Evolutionary conservation across 2,797 vertebrate genomes (phyloP).

Genomic region (Alauda arvensis): DNA sequence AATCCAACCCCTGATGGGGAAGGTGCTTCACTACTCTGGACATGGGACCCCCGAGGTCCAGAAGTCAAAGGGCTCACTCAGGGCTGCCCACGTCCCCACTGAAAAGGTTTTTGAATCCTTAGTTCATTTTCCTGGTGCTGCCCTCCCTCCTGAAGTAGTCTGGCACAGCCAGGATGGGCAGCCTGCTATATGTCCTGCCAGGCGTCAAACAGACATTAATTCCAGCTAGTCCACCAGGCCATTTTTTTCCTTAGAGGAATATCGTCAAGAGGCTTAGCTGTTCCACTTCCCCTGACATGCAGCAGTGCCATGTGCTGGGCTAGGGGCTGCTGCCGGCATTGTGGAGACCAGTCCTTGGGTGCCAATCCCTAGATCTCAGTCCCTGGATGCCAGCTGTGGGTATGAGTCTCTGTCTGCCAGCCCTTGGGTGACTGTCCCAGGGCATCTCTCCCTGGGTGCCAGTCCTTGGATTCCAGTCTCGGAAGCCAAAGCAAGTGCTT

Average conservation of each 20-base stretch:
- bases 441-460: background rate
- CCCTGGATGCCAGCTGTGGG: background rate
- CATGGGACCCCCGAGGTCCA: too few species aligned
- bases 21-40: background rate
- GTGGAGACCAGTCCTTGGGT: background rate
- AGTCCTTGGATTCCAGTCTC: background rate
- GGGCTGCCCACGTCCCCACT: accelerated
- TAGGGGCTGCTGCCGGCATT: background rate
- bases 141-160: background rate
- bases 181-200: background rate
- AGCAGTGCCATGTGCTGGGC: background rate
- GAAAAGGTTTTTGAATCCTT: background rate
- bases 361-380: background rate
- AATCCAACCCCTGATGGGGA: too few species aligned
- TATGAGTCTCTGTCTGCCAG: too few species aligned
- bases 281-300: background rate
- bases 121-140: background rate
- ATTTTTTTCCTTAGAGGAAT: background rate
- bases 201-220: background rate
- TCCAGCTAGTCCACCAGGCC: background rate
- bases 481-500: background rate
- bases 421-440: background rate
- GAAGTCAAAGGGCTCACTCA: background rate
- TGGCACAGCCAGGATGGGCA: background rate
- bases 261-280: background rate